Conservation (phyloP, 2,113 vertebrate genomes). For the Ciconia stormi region DNA sequence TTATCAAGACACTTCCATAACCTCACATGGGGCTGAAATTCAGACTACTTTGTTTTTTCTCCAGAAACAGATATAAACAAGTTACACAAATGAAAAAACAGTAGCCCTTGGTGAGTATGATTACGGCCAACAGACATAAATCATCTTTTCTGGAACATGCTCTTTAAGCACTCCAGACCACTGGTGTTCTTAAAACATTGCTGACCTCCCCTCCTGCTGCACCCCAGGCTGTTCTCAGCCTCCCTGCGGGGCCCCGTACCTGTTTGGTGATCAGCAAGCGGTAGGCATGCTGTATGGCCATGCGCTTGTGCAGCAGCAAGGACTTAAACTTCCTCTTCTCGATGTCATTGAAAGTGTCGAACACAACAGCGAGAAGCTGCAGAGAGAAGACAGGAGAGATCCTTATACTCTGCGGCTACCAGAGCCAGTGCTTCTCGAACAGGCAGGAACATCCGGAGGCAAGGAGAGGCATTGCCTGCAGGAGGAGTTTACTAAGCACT, state of each 20-base stretch:
- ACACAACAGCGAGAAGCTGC: constrained; percentile 94
- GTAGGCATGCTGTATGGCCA: constrained; percentile 90
- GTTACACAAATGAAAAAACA: neutral
- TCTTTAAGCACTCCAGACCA: neutral
- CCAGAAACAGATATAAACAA: neutral
- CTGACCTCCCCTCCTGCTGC: too few species aligned
- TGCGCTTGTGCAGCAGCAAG: constrained; percentile 92
- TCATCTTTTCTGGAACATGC: neutral
- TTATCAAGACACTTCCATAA: neutral
- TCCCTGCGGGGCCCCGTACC: constrained; percentile 67
- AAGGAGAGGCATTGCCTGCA: neutral
- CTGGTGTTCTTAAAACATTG: neutral
- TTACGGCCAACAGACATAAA: neutral
- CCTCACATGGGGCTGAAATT: neutral
- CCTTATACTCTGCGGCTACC: neutral
- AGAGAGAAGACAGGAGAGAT: neutral
- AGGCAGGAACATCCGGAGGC: neutral
- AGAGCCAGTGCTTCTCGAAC: neutral
- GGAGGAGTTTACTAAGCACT: neutral
- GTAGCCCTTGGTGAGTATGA: neutral
- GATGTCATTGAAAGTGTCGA: constrained; percentile 95
- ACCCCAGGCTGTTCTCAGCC: neutral
- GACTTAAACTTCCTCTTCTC: constrained; percentile 99
- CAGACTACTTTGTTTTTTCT: neutral
- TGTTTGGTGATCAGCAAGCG: constrained; percentile 85